phyloP scores from a whole-genome alignment of 2,113 vertebrate species.

The Scatophagus argus region DNA sequence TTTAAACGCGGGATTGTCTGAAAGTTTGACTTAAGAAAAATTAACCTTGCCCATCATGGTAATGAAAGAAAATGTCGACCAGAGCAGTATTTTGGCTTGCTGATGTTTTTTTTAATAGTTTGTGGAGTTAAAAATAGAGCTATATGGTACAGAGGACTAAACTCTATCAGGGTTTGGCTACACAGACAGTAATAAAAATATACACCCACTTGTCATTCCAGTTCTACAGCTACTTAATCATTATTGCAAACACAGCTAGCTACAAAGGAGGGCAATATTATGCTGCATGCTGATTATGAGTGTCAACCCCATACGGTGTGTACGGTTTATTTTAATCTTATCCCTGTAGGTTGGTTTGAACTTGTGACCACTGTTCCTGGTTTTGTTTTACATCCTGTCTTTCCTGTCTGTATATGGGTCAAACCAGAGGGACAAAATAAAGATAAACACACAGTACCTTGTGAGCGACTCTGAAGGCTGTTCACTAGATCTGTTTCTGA shows the following conservation, averaged over 20 bases:
- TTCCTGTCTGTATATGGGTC: background rate
- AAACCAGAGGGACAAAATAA: no score
- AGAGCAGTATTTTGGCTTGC: background rate
- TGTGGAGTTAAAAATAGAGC: background rate
- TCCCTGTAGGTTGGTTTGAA: background rate
- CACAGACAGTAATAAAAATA: background rate
- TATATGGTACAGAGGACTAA: background rate
- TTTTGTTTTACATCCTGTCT: background rate
- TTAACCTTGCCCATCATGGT: no score
- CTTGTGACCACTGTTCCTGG: background rate
- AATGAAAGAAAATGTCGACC: background rate
- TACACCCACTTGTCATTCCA: background rate
- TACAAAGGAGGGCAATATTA: background rate
- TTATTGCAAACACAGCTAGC: background rate
- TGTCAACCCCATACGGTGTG: background rate
- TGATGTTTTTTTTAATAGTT: background rate
- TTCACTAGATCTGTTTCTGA: background rate
- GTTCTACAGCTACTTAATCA: slow-evolving; percentile 4
- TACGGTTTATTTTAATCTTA: background rate
- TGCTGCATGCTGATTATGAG: slow-evolving; percentile 12
- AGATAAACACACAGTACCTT: background rate
- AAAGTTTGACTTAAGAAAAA: no score
- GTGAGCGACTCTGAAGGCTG: background rate
- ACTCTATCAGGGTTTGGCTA: background rate
- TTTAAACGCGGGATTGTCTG: no score